Evolutionary conservation across 2,113 vertebrate genomes (phyloP).

Genomic region (Erythrocercus mccallii): DNA sequence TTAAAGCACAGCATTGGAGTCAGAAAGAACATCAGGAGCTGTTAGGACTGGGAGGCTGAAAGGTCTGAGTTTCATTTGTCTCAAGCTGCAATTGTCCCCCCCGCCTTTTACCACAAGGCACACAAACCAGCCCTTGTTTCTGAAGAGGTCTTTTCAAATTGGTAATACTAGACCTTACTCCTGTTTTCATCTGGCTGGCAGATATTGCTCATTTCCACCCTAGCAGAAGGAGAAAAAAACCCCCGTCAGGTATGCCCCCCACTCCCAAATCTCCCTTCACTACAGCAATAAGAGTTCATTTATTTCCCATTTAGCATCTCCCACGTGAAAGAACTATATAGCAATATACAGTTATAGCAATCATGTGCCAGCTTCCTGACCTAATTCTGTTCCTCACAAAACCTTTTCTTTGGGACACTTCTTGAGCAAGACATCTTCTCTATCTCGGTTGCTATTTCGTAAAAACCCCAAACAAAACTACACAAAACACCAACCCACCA

Average conservation of each 20-base stretch:
- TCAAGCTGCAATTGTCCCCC: background rate
- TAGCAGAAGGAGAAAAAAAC: background rate
- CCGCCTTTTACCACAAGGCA: background rate
- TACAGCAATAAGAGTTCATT: background rate
- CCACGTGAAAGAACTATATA: background rate
- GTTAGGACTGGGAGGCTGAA: background rate
- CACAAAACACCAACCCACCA: background rate
- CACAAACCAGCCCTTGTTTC: background rate
- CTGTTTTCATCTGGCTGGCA: background rate
- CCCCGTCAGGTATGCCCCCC: fast-evolving
- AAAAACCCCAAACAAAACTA: background rate
- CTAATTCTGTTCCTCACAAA: background rate
- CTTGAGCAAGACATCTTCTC: background rate
- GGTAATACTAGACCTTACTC: background rate
- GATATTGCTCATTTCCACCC: background rate
- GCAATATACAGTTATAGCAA: background rate
- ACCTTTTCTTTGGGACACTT: background rate
- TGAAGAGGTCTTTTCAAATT: background rate
- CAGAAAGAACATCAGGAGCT: background rate
- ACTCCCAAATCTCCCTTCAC: background rate
- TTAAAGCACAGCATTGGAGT: background rate
- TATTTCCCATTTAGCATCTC: background rate
- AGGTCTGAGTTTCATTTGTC: background rate
- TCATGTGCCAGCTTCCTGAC: background rate
- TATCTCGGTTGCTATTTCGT: background rate